Base-by-base conservation (phyloP, 2,888 invertebrate species). In the Scrobipalpa atriplicella region DNA sequence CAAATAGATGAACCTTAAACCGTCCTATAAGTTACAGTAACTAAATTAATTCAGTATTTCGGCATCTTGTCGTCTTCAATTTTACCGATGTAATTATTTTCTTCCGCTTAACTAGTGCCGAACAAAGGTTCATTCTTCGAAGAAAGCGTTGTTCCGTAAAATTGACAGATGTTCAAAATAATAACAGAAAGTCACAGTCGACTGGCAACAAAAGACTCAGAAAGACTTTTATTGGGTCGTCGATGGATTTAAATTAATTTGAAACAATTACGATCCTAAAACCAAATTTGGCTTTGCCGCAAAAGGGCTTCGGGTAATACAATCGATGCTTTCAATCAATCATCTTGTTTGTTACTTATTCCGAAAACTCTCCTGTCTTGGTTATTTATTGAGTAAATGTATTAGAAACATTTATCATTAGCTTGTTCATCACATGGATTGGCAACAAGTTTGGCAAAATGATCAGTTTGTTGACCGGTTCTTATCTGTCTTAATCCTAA, bases 121-220 rank as follows among this genome's bases (percentile, higher is more conserved):
- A 84, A 87, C 87, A 87, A 18, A 13, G 56, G 11, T 81, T 77
- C 82, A 82, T 81, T 77, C 82, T 82, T 80, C 77, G 77, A 75
- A 75, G 71, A 72, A 81, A 81, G 83, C 85, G 83, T 81, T 71
- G 80, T 79, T 74, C 82, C 84, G 83, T 85, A 78, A 84, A 86
- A 84, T 84, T 84, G 82, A 85, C 85, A 84, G 84, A 85, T 83
- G 83, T 83, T 82, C 80, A 79, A 83, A 84, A 85, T 86, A 86
- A 84, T 85, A 86, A 84, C 83, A 80, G 72, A 79, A 81, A 78
- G 82, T 79, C 75, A 80, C 81, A 81, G 78, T 76, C 74, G 73
- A 79, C 72, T 72, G 79, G 69, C 69, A 71, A 74, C 77, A 77
- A 72, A 73, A 76, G 74, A 74, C 68, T 69, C 72, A 76, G 77